These are phyloP conservation scores for Oceanites oceanicus DNA, from an alignment of 2,113 vertebrate species.

Conservation along the genomic window DNA sequence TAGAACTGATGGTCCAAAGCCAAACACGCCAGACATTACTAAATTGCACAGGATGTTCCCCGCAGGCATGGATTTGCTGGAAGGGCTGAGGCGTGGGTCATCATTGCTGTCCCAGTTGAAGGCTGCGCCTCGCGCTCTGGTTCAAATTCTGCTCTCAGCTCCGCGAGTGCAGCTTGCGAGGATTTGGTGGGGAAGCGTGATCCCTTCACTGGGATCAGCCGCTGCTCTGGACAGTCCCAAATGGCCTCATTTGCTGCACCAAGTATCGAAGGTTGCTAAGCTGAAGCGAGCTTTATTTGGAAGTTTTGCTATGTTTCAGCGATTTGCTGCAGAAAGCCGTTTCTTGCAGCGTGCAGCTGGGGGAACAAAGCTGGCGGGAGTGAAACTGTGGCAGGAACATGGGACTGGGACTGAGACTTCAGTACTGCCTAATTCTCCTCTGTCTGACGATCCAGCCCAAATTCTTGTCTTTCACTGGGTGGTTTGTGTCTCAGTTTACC, in stretches of 20 bases:
- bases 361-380: not conserved
- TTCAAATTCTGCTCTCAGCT: accelerated
- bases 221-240: not conserved
- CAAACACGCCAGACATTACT: accelerated
- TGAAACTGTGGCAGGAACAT: not conserved
- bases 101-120: accelerated
- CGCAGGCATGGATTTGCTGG: not conserved
- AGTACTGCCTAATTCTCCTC: not conserved
- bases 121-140: accelerated
- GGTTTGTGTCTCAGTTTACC: not conserved
- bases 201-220: accelerated
- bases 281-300: not conserved
- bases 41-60: not conserved
- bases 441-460: not conserved
- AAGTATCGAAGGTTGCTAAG: not conserved
- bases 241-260: not conserved
- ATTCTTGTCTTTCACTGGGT: not conserved
- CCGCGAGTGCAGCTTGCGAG: accelerated
- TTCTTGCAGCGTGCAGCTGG: not conserved
- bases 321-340: not conserved
- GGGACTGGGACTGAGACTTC: not conserved
- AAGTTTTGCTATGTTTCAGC: not conserved
- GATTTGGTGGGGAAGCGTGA: accelerated
- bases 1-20: not conserved
- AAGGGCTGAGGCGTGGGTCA: not conserved